Base-by-base conservation (phyloP, 2,797 vertebrate genomes). In the Nyctalus aviator region DNA sequence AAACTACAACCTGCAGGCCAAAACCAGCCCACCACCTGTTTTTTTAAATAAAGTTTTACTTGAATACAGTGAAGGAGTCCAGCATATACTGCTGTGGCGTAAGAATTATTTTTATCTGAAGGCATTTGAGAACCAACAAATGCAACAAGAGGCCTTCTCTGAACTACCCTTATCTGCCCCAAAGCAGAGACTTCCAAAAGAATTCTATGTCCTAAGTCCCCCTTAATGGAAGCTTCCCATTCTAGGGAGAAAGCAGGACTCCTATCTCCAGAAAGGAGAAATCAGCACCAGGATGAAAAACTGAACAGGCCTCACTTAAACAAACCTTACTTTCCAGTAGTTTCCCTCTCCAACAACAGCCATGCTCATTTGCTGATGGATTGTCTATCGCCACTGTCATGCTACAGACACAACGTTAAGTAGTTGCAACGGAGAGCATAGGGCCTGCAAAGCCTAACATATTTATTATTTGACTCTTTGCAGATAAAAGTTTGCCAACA, bases 141-240 rank as follows among this genome's bases (percentile, higher is more conserved):
- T 78, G 18, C 44, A 66, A 14, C 23, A 94, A 93, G 57, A 93
- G 25, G 69, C n/a, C 78, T 93, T 92, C 41, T 77, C 55, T 83
- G 37, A 10, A 79, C 66, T 77, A 11, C 21, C 30, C 41, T 94
- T 93, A 88, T 90, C 44, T 66, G 57, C 91, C 30, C 92, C 92
- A 85, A 95, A 85, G 32, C 69, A 96, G 86, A 92, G 53, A 21
- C 88, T 93, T 85, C 81, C 41, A 88, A 90, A 96, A 94, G 62
- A 93, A 95, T 87, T 86, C 57, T 82, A 69, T 68, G 30, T 82
- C 59, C 62, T 59, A 82, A 86, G 81, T 77, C 17, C 25, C 64
- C 15, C 27, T 81, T 41, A 91, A 57, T 50, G 66, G 82, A 95
- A 32, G 59, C 21, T 94, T 94, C 83, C 27, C 37, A 2, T 46